These are phyloP conservation scores for Apoda limacodes DNA, from an alignment of 2,888 invertebrate genomes.

Conservation along the genomic window DNA sequence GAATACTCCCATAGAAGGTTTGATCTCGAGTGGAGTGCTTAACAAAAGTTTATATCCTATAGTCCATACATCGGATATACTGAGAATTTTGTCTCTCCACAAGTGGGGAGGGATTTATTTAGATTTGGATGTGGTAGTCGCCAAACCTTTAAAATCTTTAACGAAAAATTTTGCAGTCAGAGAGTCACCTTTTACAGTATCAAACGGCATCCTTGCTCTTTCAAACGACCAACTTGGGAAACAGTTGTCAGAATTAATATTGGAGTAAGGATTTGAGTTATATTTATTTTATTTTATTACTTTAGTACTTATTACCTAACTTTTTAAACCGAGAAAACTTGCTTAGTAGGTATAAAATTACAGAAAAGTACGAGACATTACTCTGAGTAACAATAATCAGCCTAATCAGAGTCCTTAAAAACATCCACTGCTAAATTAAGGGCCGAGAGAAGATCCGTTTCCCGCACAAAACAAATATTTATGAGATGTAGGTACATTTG, in stretches of 20 bases:
- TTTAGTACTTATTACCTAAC: too few species aligned
- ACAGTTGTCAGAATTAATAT: slow-evolving; percentile 22
- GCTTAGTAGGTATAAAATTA: too few species aligned
- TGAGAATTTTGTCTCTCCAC: slow-evolving; percentile 76
- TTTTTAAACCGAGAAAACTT: too few species aligned
- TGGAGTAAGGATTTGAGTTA: too few species aligned
- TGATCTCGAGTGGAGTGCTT: slow-evolving; percentile 58
- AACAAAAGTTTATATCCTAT: slow-evolving; percentile 65
- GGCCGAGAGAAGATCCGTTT: too few species aligned
- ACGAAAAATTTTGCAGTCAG: slow-evolving; percentile 72
- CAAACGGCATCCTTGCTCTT: slow-evolving; percentile 77
- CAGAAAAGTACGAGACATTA: too few species aligned
- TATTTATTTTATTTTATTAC: too few species aligned
- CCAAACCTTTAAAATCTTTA: slow-evolving; percentile 66
- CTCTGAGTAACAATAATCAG: too few species aligned
- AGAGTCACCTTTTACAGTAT: slow-evolving; percentile 69
- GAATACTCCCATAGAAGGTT: slow-evolving; percentile 67
- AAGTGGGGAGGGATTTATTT: slow-evolving; percentile 83
- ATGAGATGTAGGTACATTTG: too few species aligned
- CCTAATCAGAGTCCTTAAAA: too few species aligned
- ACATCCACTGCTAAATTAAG: too few species aligned
- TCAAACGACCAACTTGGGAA: slow-evolving; percentile 30
- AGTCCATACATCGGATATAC: slow-evolving; percentile 74
- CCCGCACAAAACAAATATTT: too few species aligned
- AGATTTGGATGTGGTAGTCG: slow-evolving; percentile 79